phyloP scores from a whole-genome alignment of 2,113 vertebrate genomes.

The Otocyon megalotis region DNA sequence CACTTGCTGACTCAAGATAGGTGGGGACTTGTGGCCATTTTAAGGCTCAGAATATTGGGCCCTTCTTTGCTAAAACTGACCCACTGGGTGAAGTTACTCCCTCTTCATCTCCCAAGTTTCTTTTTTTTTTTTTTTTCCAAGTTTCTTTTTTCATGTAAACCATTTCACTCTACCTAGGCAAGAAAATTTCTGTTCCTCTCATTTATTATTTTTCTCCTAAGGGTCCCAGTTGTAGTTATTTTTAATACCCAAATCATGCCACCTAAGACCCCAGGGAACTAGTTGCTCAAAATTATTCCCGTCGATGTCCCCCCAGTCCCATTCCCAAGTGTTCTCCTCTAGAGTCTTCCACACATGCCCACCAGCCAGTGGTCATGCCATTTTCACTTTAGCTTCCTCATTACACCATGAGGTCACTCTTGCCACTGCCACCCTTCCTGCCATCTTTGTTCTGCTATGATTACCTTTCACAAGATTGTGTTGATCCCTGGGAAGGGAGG shows the following conservation, averaged over 20 bases:
- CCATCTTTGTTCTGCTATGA: not conserved
- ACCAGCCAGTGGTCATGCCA: rapidly evolving
- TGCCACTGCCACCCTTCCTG: not conserved
- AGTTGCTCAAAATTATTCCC: not conserved
- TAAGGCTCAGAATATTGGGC: not conserved
- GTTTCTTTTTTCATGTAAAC: not conserved
- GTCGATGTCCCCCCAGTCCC: no score
- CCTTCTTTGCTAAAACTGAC: not conserved
- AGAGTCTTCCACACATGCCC: not conserved
- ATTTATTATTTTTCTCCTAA: not conserved
- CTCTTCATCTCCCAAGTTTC: not conserved
- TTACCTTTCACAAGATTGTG: not conserved
- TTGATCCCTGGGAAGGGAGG: not conserved
- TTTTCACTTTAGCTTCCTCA: not conserved
- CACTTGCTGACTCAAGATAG: not conserved
- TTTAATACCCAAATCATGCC: not conserved
- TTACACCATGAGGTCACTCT: not conserved
- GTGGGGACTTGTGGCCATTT: not conserved
- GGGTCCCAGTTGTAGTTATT: not conserved
- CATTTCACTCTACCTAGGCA: not conserved
- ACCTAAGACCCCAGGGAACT: not conserved
- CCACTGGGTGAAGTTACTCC: not conserved
- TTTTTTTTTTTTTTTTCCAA: not conserved
- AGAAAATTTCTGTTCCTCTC: not conserved
- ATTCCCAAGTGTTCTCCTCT: not conserved